These are phyloP conservation scores for Premnoplex brunnescens DNA, from an alignment of 2,797 vertebrate genomes.

Conservation along the genomic window DNA sequence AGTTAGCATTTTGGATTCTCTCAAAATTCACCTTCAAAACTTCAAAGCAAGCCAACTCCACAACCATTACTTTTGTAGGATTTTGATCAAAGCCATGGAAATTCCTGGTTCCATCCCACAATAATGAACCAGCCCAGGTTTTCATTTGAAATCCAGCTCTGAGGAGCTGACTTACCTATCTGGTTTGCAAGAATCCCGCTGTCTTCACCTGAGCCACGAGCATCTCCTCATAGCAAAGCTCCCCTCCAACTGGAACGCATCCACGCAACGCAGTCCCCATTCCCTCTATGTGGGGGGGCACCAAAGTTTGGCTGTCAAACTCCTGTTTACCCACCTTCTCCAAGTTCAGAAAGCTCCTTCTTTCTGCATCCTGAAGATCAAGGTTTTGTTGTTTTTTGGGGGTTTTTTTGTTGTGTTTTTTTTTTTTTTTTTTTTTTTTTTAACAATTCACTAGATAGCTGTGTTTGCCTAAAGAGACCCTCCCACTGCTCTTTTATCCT, in stretches of 20 bases:
- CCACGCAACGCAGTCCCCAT: not conserved
- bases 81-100: conserved; percentile 68
- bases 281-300: not conserved
- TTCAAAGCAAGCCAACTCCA: conserved; percentile 38
- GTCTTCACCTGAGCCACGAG: not conserved
- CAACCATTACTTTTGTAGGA: conserved; percentile 4
- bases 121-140: not conserved
- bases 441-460: conserved; percentile 28
- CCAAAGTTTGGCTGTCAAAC: not conserved
- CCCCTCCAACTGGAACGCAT: not conserved
- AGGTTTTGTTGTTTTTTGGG: not conserved
- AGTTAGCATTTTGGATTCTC: not conserved
- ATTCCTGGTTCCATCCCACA: conserved; percentile 55
- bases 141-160: conserved; percentile 39
- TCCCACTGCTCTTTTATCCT: conserved; percentile 56
- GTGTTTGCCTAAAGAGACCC: conserved; percentile 56
- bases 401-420: too few relatives aligned
- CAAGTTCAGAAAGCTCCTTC: conserved; percentile 32
- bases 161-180: conserved; percentile 38
- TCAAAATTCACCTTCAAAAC: conserved; percentile 3
- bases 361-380: conserved; percentile 52
- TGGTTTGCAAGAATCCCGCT: conserved; percentile 25
- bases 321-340: conserved; percentile 12
- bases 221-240: not conserved
- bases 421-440: not conserved